A percentile compares a stretch with the other conserved stretches of the same genome.
Evolutionary conservation across 2,797 vertebrate genomes (phyloP).

Genomic region (Aplochiton taeniatus): DNA sequence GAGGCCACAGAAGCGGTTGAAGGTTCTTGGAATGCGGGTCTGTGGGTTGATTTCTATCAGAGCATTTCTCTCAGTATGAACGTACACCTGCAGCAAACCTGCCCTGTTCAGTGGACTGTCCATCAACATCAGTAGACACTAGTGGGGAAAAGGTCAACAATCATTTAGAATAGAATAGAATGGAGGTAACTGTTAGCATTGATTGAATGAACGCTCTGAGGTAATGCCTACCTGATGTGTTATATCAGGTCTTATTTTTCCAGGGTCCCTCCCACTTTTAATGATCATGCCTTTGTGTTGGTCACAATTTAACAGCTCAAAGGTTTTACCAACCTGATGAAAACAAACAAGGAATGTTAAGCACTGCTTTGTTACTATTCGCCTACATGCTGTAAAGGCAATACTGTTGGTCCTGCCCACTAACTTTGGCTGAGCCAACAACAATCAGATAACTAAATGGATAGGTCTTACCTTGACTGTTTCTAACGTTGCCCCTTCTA

Average conservation of each 20-base stretch:
- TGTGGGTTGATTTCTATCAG: conserved; percentile 96
- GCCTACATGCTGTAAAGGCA: background rate
- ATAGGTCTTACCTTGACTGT: conserved; percentile 87
- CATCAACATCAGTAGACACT: conserved; percentile 92
- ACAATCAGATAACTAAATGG: no score
- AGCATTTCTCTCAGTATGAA: conserved; percentile 93
- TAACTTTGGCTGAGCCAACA: no score
- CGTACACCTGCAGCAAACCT: conserved; percentile 92
- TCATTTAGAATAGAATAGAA: background rate
- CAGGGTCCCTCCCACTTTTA: conserved; percentile 89
- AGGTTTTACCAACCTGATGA: conserved; percentile 89
- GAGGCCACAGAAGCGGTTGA: conserved; percentile 92
- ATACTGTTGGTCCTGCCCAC: no score
- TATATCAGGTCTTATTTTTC: conserved; percentile 89
- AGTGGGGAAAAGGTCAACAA: conserved; percentile 6
- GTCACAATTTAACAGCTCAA: conserved; percentile 94
- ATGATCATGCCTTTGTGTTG: conserved; percentile 90
- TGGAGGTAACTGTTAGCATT: background rate
- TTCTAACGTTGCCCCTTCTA: conserved; percentile 92
- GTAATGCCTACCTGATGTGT: conserved; percentile 85
- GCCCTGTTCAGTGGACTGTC: conserved; percentile 97
- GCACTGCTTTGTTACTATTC: background rate
- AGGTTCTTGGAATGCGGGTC: conserved; percentile 95
- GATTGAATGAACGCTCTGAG: background rate
- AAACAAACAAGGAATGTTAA: background rate